Conservation (phyloP, 2,888 invertebrate species). For the Cataglyphis cursor region DNA sequence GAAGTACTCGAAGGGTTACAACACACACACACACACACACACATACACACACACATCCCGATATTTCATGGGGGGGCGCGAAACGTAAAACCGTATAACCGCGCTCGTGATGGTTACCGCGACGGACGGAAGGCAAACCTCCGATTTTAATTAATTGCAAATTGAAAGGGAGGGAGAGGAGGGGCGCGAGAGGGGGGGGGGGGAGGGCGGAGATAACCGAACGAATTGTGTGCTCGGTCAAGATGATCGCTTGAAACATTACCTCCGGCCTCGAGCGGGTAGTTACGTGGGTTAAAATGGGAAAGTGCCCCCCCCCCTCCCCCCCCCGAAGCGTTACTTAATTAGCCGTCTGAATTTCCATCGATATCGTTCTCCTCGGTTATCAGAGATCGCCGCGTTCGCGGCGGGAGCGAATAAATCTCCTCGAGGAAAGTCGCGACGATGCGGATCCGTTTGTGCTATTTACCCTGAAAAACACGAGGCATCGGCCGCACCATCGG, state of each 20-base stretch:
- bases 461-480: slow-evolving; percentile 31
- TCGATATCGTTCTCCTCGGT: slow-evolving; percentile 19
- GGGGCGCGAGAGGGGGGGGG: too few species aligned
- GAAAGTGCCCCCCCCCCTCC: background rate
- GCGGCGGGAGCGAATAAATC: slow-evolving; percentile 17
- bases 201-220: background rate
- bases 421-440: background rate
- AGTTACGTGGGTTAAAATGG: background rate
- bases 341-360: slow-evolving; percentile 27
- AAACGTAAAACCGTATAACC: slow-evolving; percentile 1
- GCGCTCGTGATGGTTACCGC: background rate
- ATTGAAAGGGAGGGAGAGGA: background rate
- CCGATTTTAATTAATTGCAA: slow-evolving; percentile 38
- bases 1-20: background rate
- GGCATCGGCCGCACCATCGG: slow-evolving; percentile 18
- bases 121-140: background rate
- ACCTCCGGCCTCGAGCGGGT: background rate
- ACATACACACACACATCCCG: too few species aligned
- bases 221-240: slow-evolving; percentile 16
- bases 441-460: slow-evolving; percentile 35
- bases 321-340: slow-evolving; percentile 22
- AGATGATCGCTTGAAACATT: slow-evolving; percentile 22
- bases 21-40: too few species aligned
- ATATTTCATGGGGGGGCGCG: too few species aligned
- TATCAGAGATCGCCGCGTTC: background rate